Base-by-base conservation (phyloP, 1,140 invertebrate species). In the Pissodes strobi region DNA sequence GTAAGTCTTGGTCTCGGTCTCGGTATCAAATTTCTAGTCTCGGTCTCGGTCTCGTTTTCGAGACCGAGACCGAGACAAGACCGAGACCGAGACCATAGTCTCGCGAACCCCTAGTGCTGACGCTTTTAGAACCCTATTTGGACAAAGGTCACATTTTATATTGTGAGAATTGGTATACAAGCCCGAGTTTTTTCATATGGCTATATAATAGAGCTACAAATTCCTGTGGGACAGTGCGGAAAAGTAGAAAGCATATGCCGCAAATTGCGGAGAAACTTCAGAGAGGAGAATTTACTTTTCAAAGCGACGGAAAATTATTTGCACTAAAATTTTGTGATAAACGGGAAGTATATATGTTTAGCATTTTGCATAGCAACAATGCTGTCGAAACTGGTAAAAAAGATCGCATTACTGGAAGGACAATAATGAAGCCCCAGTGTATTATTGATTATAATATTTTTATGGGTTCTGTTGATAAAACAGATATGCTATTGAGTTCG, bases 391-490 rank as follows among this genome's bases (percentile, higher is more conserved):
- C 67, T 12, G 52, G 21, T 34, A 71, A 71, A 60, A 62, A 6
- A 41, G 37, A 71, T 52, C 13, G 48, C 6, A 30, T 3, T 27
- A 27, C 25, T 9, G 23, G 23, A n/a, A n/a, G 15, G 39, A 12
- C 45, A 18, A 62, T 68, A 9, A n/a, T 48, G 17, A 78, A 78
- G 66, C 73, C n/a, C n/a, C n/a, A n/a, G n/a, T n/a, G n/a, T n/a
- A 43, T 75, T 25, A 38, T 68, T 8, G 69, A 76, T 34, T 78
- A 78, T 46, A 78, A 74, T 64, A 49, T 46, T 23, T 61, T 70
- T 51, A 78, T 79, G 75, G 77, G 70, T 25, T 65, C 63, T 10
- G 68, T 78, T 25, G 71, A 79, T 65, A 61, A 68, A 51, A 70
- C 66, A 12, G 76, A 78, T 45, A 77, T n/a, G n/a, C n/a, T n/a